phyloP scores from a whole-genome alignment of 2,888 invertebrate species.

The Creontiades dilutus region DNA sequence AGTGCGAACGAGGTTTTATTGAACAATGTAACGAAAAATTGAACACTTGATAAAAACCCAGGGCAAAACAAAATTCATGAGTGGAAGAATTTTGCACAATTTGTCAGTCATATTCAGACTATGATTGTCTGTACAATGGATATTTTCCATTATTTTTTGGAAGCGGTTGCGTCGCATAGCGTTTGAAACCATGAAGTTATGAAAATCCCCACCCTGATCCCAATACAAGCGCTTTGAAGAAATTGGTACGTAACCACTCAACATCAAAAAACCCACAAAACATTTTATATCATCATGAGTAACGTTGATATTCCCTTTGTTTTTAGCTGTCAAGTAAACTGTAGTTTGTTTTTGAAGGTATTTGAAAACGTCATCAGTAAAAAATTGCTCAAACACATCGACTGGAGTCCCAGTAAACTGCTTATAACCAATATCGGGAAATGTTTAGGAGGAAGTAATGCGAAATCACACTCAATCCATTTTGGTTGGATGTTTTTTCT shows the following conservation, averaged over 20 bases:
- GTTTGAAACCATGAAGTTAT: constrained; percentile 72
- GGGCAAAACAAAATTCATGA: too few species aligned
- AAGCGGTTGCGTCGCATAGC: constrained; percentile 75
- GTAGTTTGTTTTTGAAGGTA: neutral
- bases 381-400: constrained; percentile 22
- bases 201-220: constrained; percentile 44
- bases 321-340: constrained; percentile 57
- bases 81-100: constrained; percentile 73
- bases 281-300: constrained; percentile 71
- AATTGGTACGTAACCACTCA: constrained; percentile 66
- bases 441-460: neutral
- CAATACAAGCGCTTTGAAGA: constrained; percentile 48
- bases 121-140: constrained; percentile 74
- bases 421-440: neutral
- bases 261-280: constrained; percentile 74
- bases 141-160: constrained; percentile 72
- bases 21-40: too few species aligned
- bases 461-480: constrained; percentile 8
- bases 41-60: too few species aligned
- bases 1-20: too few species aligned
- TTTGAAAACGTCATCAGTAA: constrained; percentile 26
- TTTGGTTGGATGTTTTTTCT: neutral
- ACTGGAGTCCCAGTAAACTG: neutral
- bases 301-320: constrained; percentile 41
- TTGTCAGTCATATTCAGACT: constrained; percentile 72